A percentile compares a stretch with the other conserved stretches of the same genome.
These are phyloP conservation scores for Galemys pyrenaicus DNA, from an alignment of 2,113 vertebrate species.

Conservation along the genomic window DNA sequence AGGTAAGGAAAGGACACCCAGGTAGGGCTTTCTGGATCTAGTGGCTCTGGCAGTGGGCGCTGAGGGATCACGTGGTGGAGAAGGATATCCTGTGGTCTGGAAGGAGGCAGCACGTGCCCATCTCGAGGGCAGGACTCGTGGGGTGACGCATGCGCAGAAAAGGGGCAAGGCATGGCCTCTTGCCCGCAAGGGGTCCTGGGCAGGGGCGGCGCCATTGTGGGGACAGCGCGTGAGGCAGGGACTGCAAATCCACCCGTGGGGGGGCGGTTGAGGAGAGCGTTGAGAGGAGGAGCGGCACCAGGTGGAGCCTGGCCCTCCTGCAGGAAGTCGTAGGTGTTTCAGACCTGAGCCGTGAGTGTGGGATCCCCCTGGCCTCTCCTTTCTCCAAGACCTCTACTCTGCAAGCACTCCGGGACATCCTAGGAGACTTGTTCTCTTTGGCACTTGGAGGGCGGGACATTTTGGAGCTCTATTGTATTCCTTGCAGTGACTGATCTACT, in stretches of 20 bases:
- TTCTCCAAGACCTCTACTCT: not conserved
- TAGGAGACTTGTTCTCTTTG: accelerated
- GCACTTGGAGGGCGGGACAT: not conserved
- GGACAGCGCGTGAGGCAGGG: not conserved
- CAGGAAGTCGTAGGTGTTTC: too few species aligned
- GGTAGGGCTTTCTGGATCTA: not conserved
- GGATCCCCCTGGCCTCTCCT: not conserved
- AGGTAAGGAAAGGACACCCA: not conserved
- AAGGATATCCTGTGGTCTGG: too few species aligned
- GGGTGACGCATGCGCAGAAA: not conserved
- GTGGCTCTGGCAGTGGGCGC: not conserved
- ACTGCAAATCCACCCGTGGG: not conserved
- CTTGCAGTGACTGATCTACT: not conserved
- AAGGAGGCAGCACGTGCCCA: too few species aligned
- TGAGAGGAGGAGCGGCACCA: not conserved
- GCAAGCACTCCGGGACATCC: too few species aligned
- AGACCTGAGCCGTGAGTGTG: too few species aligned
- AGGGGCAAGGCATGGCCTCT: too few species aligned
- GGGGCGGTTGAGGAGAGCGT: not conserved
- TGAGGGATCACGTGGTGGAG: too few species aligned
- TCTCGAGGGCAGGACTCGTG: not conserved
- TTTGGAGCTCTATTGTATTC: not conserved
- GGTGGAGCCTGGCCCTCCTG: not conserved
- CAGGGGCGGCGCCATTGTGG: not conserved
- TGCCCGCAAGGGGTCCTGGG: not conserved